These are phyloP conservation scores for Helarctos malayanus DNA, from an alignment of 2,797 vertebrate genomes.

Conservation along the genomic window DNA sequence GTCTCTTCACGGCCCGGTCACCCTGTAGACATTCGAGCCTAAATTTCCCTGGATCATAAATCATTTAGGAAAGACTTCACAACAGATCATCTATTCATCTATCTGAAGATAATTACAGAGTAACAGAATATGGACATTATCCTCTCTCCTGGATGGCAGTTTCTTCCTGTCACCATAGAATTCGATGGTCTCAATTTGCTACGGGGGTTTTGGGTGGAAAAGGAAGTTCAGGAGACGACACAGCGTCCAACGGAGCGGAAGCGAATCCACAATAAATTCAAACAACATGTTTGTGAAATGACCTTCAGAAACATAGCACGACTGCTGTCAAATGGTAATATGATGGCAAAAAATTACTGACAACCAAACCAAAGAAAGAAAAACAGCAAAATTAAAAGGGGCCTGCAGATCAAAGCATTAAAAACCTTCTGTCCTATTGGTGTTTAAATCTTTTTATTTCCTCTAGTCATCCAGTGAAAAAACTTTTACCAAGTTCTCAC, in stretches of 20 bases:
- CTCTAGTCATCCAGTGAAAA: neutral
- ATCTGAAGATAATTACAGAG: neutral
- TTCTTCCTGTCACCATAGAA: neutral
- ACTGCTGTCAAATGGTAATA: neutral
- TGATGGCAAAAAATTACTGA: neutral
- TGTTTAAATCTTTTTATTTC: neutral
- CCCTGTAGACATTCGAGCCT: accelerated
- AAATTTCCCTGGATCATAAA: neutral
- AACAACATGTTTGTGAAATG: neutral
- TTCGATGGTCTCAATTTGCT: neutral
- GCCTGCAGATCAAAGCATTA: neutral
- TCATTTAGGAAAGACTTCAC: neutral
- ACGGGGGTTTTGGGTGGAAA: neutral
- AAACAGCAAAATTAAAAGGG: neutral
- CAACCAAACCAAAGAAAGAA: neutral
- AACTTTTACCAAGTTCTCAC: neutral
- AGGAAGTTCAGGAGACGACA: neutral
- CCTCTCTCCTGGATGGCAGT: neutral
- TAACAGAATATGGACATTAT: neutral
- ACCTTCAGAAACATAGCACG: neutral
- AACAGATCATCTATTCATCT: neutral
- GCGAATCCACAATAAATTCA: neutral
- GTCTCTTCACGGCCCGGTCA: neutral
- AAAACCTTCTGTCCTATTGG: neutral
- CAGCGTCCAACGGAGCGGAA: neutral